phyloP scores from a whole-genome alignment of 2,797 vertebrate species.

The Thamnophis elegans region DNA sequence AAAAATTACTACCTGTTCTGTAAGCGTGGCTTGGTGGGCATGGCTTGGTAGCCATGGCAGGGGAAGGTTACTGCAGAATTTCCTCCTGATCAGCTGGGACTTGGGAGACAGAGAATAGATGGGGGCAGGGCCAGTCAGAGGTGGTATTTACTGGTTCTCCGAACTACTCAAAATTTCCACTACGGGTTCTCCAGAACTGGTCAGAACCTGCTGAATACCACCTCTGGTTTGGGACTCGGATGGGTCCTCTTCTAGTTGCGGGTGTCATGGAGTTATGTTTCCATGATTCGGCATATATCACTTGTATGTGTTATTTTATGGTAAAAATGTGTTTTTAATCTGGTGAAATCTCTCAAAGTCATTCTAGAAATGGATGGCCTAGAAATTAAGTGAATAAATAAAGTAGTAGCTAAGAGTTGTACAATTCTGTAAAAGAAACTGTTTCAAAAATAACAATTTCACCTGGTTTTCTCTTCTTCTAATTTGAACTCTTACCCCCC shows the following conservation, averaged over 20 bases:
- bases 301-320: not conserved
- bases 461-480: not conserved
- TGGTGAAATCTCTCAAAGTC: not conserved
- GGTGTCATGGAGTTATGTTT: not conserved
- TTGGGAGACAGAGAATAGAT: too few species aligned
- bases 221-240: not conserved
- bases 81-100: too few species aligned
- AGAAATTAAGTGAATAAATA: not conserved
- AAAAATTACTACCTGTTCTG: too few species aligned
- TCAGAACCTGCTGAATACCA: too few species aligned
- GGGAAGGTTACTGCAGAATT: too few species aligned
- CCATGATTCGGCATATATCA: not conserved
- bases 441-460: conserved; percentile 12
- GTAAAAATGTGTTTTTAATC: not conserved
- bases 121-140: too few species aligned
- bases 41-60: too few species aligned
- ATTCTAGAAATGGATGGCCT: not conserved
- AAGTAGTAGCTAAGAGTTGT: not conserved
- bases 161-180: too few species aligned
- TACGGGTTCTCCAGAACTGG: too few species aligned
- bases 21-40: too few species aligned
- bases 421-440: not conserved
- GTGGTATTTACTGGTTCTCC: too few species aligned
- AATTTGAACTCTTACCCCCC: not conserved
- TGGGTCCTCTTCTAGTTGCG: not conserved